Evolutionary conservation across 2,113 vertebrate genomes (phyloP), one percentile per base, ranked within the genome.

Genomic region (Siniperca knerii): DNA sequence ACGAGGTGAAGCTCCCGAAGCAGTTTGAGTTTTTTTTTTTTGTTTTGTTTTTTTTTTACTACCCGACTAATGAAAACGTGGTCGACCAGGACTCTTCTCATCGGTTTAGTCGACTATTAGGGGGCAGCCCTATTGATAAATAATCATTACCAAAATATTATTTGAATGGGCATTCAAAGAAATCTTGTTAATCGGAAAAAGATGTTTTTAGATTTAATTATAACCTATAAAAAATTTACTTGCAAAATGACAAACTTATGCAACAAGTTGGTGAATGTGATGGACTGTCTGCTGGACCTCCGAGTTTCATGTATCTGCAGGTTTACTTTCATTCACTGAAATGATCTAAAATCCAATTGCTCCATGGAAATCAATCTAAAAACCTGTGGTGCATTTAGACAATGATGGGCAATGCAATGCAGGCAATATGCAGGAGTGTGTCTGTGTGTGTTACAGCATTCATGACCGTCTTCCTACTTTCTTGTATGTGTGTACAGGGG

Each of bases 401-500:
- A 37, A 5, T 25, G 20, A 75, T 10, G 44, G 2, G 44, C 18
- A 25, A n/a, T 12, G 66, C 42, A 44, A 8, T 13, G 23, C 4
- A 46, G 35, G 8, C 25, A 25, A n/a, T 12, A 8, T 13, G 23
- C 4, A 46, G 35, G 8, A 4, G 2, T 25, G 68, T 67, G 10
- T 54, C 50, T 5, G 7, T 54, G 20, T 23, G 25, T 50, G 0
- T 18, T 54, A 52, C 61, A 42, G n/a, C 16, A 6, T 52, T 44
- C 21, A 33, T 37, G 52, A 74, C 23, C 10, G 10, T 8, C 18
- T 61, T 9, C 8, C 60, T 37, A 0, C 1, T 1, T 79, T 44
- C 9, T n/a, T 65, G 1, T 85, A 4, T 87, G 75, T 94, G 3
- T 89, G 81, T 12, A 61, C 95, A 98, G 97, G 96, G 90, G 40